Conservation (phyloP, 2,113 vertebrate genomes). For the Mesoclemmys tuberculata region DNA sequence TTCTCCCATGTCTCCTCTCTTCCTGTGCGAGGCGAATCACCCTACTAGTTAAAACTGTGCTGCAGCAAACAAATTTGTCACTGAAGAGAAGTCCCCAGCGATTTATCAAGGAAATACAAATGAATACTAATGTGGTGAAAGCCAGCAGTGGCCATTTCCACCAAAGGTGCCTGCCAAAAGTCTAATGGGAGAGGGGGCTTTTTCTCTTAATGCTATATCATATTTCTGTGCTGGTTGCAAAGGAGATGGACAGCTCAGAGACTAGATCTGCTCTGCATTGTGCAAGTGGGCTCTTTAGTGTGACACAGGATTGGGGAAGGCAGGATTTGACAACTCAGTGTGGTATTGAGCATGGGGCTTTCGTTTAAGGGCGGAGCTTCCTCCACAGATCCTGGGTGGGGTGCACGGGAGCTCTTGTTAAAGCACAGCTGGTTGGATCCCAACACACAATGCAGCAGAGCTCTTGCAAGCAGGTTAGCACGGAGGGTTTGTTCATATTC, state of each 20-base stretch:
- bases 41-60: conserved; percentile 59
- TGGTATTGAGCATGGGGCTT: not conserved
- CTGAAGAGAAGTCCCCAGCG: conserved; percentile 69
- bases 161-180: conserved; percentile 28
- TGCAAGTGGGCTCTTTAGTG: not conserved
- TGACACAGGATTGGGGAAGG: not conserved
- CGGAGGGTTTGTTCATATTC: not conserved
- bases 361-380: not conserved
- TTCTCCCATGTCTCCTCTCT: not conserved
- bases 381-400: not conserved
- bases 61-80: conserved; percentile 71
- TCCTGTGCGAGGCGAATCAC: conserved; percentile 25
- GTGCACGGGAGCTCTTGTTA: not conserved
- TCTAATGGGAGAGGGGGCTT: not conserved
- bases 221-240: not conserved
- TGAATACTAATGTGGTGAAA: conserved; percentile 70
- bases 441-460: not conserved
- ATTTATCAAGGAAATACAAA: conserved; percentile 70
- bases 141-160: conserved; percentile 15
- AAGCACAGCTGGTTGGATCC: not conserved
- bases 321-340: not conserved
- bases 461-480: not conserved
- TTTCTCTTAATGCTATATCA: not conserved
- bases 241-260: not conserved
- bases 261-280: not conserved